Conservation (phyloP, 2,888 invertebrate species). For the Clepsis dumicolana region DNA sequence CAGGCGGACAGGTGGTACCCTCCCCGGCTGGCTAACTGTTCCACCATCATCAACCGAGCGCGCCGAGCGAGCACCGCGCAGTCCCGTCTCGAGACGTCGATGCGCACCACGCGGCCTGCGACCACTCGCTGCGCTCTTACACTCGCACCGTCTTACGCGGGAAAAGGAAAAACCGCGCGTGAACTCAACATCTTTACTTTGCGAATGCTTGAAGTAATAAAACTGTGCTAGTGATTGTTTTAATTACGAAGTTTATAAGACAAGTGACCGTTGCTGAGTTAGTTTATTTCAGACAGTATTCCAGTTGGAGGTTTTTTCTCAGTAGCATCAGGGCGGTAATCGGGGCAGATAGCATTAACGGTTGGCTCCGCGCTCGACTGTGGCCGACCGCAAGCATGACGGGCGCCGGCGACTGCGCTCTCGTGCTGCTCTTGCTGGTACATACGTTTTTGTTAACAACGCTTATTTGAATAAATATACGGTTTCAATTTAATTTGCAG, state of each 20-base stretch:
- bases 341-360: slow-evolving; percentile 86
- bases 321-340: slow-evolving; percentile 78
- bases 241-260: slow-evolving; percentile 25
- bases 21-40: slow-evolving; percentile 82
- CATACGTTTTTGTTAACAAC: slow-evolving; percentile 56
- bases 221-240: slow-evolving; percentile 56
- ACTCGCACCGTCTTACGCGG: slow-evolving; percentile 47
- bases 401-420: slow-evolving; percentile 78
- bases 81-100: slow-evolving; percentile 73
- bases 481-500: background rate
- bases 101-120: slow-evolving; percentile 76
- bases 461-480: slow-evolving; percentile 27
- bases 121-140: slow-evolving; percentile 44
- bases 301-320: slow-evolving; percentile 61
- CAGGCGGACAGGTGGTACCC: slow-evolving; percentile 77
- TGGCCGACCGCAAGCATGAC: slow-evolving; percentile 85
- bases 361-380: slow-evolving; percentile 84
- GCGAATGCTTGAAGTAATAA: slow-evolving; percentile 36
- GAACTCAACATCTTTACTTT: slow-evolving; percentile 49
- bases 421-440: slow-evolving; percentile 77
- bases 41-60: slow-evolving; percentile 71
- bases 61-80: slow-evolving; percentile 70
- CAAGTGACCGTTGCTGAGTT: slow-evolving; percentile 45
- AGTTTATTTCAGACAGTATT: slow-evolving; percentile 38
- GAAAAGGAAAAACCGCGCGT: slow-evolving; percentile 51